Evolutionary conservation across 2,888 invertebrate species (phyloP).

Genomic region (Apotomis capreana): DNA sequence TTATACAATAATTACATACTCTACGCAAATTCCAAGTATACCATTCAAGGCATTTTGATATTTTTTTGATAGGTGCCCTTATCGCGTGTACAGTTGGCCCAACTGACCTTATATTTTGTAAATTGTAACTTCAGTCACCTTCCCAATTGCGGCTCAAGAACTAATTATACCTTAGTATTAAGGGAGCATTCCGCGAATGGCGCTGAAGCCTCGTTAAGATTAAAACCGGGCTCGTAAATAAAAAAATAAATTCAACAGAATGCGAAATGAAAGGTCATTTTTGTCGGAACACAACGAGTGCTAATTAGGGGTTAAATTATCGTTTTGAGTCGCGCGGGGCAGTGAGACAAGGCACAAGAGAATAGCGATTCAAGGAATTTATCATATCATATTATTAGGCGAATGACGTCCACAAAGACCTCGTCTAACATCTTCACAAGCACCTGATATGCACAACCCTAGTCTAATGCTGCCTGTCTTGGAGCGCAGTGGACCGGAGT

Average conservation of each 20-base stretch:
- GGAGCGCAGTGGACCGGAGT: too few species aligned
- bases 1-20: too few species aligned
- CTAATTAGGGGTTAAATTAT: slow-evolving; percentile 79
- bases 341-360: slow-evolving; percentile 47
- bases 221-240: slow-evolving; percentile 65
- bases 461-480: too few species aligned
- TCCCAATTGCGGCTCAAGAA: background rate
- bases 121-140: background rate
- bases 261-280: slow-evolving; percentile 69
- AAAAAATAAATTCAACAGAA: slow-evolving; percentile 68
- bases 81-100: too few species aligned
- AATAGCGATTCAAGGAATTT: slow-evolving; percentile 34
- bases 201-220: slow-evolving; percentile 57
- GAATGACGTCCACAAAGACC: too few species aligned
- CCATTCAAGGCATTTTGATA: background rate
- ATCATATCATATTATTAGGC: too few species aligned
- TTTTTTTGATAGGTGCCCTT: too few species aligned
- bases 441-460: too few species aligned
- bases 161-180: slow-evolving; percentile 24
- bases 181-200: slow-evolving; percentile 15
- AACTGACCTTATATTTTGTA: too few species aligned
- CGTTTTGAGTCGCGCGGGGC: slow-evolving; percentile 59
- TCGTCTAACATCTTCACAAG: too few species aligned
- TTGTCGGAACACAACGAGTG: slow-evolving; percentile 73
- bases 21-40: too few species aligned